Percentiles rank a stretch among this genome's conserved stretches.
Conservation (phyloP, 2,797 vertebrate species). For the Karalla daura region DNA sequence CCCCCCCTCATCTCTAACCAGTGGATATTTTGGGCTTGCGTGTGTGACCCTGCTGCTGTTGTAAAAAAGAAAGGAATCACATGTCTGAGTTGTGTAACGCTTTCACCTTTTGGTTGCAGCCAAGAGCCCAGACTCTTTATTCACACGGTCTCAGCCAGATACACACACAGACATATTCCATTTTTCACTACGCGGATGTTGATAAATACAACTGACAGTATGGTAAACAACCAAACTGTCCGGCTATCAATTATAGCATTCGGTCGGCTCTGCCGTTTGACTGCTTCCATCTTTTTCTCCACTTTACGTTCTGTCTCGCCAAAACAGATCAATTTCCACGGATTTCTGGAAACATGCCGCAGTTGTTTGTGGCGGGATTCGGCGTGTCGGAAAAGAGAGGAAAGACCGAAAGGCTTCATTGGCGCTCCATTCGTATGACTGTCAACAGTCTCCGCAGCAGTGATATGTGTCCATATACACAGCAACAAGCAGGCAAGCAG, state of each 20-base stretch:
- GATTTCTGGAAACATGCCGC: constrained; percentile 3
- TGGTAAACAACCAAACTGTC: constrained; percentile 41
- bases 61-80: constrained; percentile 52
- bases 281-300: constrained; percentile 21
- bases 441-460: constrained; percentile 15
- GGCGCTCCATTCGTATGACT: constrained; percentile 19
- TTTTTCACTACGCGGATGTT: constrained; percentile 27
- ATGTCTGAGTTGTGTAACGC: constrained; percentile 55
- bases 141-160: constrained; percentile 7
- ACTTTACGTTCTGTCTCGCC: constrained; percentile 1
- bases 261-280: neutral
- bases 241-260: constrained; percentile 33
- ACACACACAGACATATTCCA: constrained; percentile 24
- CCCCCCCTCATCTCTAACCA: too few relatives aligned
- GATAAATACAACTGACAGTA: constrained; percentile 45
- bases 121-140: constrained; percentile 7
- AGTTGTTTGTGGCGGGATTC: constrained; percentile 20
- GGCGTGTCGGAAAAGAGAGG: neutral
- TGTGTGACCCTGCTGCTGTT: constrained; percentile 47
- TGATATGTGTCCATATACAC: constrained; percentile 13
- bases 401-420: constrained; percentile 21
- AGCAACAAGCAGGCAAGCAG: constrained; percentile 8
- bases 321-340: constrained; percentile 5
- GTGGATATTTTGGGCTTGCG: constrained; percentile 59
- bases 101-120: constrained; percentile 36